phyloP scores from a whole-genome alignment of 2,888 invertebrate genomes.

The Buathra laborator region DNA sequence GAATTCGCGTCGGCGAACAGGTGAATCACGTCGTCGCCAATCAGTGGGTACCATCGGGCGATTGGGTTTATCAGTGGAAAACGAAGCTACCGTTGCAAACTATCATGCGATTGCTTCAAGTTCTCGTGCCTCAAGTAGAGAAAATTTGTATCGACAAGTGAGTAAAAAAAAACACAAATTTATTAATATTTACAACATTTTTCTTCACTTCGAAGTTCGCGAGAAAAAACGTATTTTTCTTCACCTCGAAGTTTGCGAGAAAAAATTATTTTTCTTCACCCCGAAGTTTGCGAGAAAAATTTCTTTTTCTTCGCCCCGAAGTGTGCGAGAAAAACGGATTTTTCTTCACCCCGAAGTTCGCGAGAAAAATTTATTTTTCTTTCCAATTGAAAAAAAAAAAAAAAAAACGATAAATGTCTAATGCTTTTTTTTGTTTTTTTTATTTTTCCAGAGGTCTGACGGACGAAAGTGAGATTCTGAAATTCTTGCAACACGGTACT shows the following conservation, averaged over 20 bases:
- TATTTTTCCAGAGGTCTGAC: constrained; percentile 93
- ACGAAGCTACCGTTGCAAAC: constrained; percentile 98
- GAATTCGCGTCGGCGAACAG: constrained; percentile 87
- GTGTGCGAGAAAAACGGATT: too few relatives aligned
- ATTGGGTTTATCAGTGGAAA: constrained; percentile 99
- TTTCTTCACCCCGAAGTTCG: too few relatives aligned
- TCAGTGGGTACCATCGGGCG: constrained; percentile 96
- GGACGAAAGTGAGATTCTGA: constrained; percentile 99
- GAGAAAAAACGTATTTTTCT: not conserved
- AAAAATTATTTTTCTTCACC: too few relatives aligned
- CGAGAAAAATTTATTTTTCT: not conserved
- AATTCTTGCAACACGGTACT: constrained; percentile 99
- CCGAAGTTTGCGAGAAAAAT: too few relatives aligned
- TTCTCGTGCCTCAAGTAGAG: constrained; percentile 99
- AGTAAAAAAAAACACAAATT: constrained; percentile 55
- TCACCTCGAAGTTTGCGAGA: too few relatives aligned
- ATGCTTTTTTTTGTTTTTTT: constrained; percentile 67
- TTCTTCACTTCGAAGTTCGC: not conserved
- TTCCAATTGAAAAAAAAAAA: not conserved
- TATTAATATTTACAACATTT: not conserved
- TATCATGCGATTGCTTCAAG: constrained; percentile 99
- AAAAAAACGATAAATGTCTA: too few relatives aligned
- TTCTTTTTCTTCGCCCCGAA: not conserved
- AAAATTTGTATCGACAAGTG: constrained; percentile 97
- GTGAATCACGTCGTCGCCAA: constrained; percentile 74